A percentile compares a stretch with the other conserved stretches of the same genome.
Conservation (phyloP, 2,797 vertebrate species). For the Helarctos malayanus region DNA sequence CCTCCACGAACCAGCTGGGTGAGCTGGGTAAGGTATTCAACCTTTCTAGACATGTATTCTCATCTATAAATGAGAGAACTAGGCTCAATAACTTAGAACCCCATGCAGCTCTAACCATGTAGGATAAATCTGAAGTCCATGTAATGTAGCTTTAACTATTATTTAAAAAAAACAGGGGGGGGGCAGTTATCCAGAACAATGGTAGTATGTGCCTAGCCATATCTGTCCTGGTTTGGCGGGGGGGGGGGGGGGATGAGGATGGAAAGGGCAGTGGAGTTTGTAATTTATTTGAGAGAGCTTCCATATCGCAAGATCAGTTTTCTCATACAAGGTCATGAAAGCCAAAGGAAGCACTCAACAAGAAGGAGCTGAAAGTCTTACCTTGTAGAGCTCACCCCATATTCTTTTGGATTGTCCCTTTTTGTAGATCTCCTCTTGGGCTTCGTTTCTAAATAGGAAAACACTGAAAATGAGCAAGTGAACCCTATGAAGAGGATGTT, state of each 20-base stretch:
- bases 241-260: not conserved
- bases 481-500: not conserved
- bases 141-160: not conserved
- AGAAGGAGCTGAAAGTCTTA: slow-evolving; percentile 78
- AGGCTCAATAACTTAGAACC: not conserved
- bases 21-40: not conserved
- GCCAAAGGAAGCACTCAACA: not conserved
- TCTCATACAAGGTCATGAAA: not conserved
- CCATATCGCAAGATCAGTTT: not conserved
- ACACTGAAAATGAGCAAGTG: slow-evolving; percentile 71
- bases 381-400: slow-evolving; percentile 99
- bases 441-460: slow-evolving; percentile 92
- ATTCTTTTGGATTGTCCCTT: slow-evolving; percentile 99
- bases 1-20: not conserved
- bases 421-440: slow-evolving; percentile 97
- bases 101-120: not conserved
- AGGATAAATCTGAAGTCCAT: not conserved
- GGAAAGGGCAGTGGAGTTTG: not conserved
- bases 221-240: not conserved
- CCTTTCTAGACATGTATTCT: not conserved
- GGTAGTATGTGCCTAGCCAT: not conserved
- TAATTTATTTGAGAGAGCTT: not conserved
- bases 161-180: not conserved
- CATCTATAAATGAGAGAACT: not conserved
- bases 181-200: not conserved